phyloP scores from a whole-genome alignment of 2,888 invertebrate species.

The Kuschelorhynchus macadamiae region DNA sequence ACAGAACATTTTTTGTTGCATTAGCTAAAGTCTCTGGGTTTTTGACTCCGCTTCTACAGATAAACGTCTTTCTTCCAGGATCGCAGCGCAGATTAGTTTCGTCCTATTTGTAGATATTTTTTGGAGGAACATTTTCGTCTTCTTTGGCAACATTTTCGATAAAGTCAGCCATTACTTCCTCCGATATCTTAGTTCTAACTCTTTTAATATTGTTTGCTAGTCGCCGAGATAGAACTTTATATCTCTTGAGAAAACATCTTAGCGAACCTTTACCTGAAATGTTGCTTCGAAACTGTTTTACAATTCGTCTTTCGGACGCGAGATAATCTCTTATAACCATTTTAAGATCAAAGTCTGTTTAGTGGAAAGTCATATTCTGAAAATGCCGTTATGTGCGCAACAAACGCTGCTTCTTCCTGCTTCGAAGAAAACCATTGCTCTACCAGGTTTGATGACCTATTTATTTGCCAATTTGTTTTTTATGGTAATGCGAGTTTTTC shows the following conservation, averaged over 20 bases:
- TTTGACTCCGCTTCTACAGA: background rate
- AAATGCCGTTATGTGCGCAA: background rate
- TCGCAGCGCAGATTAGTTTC: background rate
- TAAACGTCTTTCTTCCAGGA: conserved; percentile 1
- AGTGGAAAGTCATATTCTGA: conserved; percentile 12
- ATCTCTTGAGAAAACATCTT: background rate
- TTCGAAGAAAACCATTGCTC: conserved; percentile 3
- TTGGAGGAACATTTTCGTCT: conserved; percentile 2
- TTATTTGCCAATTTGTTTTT: conserved; percentile 12
- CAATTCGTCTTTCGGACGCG: conserved; percentile 7
- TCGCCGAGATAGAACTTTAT: conserved; percentile 13
- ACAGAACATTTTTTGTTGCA: background rate
- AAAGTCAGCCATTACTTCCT: conserved; percentile 7
- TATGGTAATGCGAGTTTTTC: conserved; percentile 8
- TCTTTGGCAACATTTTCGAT: conserved; percentile 1
- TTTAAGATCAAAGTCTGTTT: background rate
- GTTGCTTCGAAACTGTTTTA: conserved; percentile 11
- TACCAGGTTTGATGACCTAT: conserved; percentile 12
- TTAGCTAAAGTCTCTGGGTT: background rate
- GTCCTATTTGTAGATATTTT: background rate
- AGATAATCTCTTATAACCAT: conserved; percentile 15
- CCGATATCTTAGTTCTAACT: conserved; percentile 10
- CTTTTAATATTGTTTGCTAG: conserved; percentile 9
- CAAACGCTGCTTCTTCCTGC: conserved; percentile 13
- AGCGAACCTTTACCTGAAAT: conserved; percentile 8